Base-by-base conservation (phyloP, 2,113 vertebrate genomes). In the Hypomesus transpacificus region DNA sequence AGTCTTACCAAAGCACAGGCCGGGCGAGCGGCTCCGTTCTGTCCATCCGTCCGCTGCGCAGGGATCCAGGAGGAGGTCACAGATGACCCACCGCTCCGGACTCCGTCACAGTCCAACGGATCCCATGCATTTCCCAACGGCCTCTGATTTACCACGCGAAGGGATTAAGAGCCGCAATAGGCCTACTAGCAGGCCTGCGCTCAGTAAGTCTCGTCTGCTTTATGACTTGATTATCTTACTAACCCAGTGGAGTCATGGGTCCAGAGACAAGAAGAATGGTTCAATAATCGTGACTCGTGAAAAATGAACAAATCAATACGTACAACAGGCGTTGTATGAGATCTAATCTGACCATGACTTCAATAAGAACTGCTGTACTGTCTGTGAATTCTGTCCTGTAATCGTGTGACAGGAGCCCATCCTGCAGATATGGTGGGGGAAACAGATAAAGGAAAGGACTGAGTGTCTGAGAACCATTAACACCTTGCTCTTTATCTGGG, bases 381-480 rank as follows among this genome's bases (percentile, higher is more conserved):
- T 46, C 39, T 11, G 9, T 46, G 39, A 46, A 46, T 46, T 13
- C 4, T 5, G 39, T 46, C 9, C 7, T 7, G 39, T 11, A 31
- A 18, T 18, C 5, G 8, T n/a, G 24, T 17, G 24, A 63, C 17
- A 26, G 3, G 3, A 17, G 24, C 14, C 22, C 26, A 28, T 61
- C 24, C 26, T 28, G 3, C 14, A 17, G 59, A 61, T 11, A 28
- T 3, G 53, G 53, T 3, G n/a, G 53, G 17, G 17, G 4, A 56
- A n/a, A 6, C 16, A 26, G 59, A 24, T 14, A 61, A 24, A 16
- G 60, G n/a, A 34, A 58, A n/a, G 61, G 54, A 71, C 52, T 60
- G 63, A 59, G 26, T 64, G 68, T 76, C 60, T 74, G 63, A 70
- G 46, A 68, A 63, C 68, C n/a, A 11, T 63, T 70, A 56, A 56